Evolutionary conservation across 2,113 vertebrate genomes (phyloP), one percentile per base, ranked within the genome.

Genomic region (Catharus minimus): DNA sequence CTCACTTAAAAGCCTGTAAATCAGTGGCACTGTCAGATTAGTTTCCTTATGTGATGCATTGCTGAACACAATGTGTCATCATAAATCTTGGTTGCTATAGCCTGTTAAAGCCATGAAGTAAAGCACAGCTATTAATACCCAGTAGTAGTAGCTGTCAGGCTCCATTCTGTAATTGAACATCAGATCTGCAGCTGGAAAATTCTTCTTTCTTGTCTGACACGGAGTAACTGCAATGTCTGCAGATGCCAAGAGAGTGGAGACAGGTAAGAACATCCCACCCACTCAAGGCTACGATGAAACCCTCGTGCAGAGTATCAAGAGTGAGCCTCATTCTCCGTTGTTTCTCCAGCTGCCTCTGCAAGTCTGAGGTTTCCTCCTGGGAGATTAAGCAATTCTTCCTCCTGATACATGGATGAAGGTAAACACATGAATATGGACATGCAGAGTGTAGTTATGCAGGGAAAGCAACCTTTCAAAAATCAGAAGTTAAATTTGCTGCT

Each of bases 1-100:
- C 3, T 4, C 43, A 58, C 73, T 90, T 84, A 75, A 78, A 93
- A 94, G 79, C 50, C 73, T 84, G 46, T 58, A 92, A 92, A 62
- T 86, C 74, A 92, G 80, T 86, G 93, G 88, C 66, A 21, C 80
- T 90, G 86, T 90, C 86, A 86, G 77, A 66, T 92, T 84, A 90
- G 69, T 86, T 86, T 81, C 94, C 77, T 82, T 92, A 78, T 1
- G 0, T 84, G 90, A 93, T 76, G 61, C 88, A 83, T 64, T 92
- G 86, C 77, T 88, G 83, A 95, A 72, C 0, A 1, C 82, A 92
- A 79, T 62, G 43, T 86, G 86, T 76, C 93, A 89, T 78, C 82
- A 84, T 66, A 93, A 90, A 90, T 94, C 69, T 57, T 72, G 53
- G 60, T 80, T 88, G 82, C 80, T 92, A 28, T 86, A 94, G 93